Base-by-base conservation (phyloP, 2,113 vertebrate species). In the Empidonax alnorum region DNA sequence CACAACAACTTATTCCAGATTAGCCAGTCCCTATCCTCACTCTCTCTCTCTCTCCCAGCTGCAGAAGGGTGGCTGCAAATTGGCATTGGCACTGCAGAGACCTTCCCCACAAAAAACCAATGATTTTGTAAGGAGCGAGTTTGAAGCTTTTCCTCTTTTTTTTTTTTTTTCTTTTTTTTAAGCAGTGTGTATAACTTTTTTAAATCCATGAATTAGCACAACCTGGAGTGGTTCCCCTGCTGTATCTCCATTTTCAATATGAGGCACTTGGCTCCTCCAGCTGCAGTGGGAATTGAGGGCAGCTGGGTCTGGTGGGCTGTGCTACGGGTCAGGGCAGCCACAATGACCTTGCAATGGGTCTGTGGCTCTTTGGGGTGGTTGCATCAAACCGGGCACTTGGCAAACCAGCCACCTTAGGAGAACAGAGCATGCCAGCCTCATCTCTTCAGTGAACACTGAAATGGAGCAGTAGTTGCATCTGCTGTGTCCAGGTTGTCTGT, bases 1-100 rank as follows among this genome's bases (percentile, higher is more conserved):
- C 96, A 93, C 94, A 97, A 97, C 96, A 95, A 96, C 96, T 93
- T 95, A 86, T 94, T 84, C 41, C 82, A 83, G 72, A 22, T 72
- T 67, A 96, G 78, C 39, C 4, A 25, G 61, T 93, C 89, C 67
- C 77, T 84, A 22, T 61, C 58, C 71, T 80, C n/a, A 37, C 53
- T 59, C 53, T 59, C 35, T 35, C 18, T 65, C 41, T 27, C 9
- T 68, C 50, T 87, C n/a, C 58, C 88, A 97, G 68, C 86, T 94
- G 94, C 87, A 76, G 52, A 77, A 66, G 71, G 23, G 49, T 55
- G 59, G 35, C 41, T 7, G 1, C 49, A 83, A 72, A 59, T 74
- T 86, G 92, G 8, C 63, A 79, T 67, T 83, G 37, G 53, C 77
- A 81, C 49, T 2, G 4, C 30, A 69, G 53, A 72, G 44, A 47